These are phyloP conservation scores for Drosophila gaucha DNA, from an alignment of 2,888 invertebrate species.

Conservation along the genomic window DNA sequence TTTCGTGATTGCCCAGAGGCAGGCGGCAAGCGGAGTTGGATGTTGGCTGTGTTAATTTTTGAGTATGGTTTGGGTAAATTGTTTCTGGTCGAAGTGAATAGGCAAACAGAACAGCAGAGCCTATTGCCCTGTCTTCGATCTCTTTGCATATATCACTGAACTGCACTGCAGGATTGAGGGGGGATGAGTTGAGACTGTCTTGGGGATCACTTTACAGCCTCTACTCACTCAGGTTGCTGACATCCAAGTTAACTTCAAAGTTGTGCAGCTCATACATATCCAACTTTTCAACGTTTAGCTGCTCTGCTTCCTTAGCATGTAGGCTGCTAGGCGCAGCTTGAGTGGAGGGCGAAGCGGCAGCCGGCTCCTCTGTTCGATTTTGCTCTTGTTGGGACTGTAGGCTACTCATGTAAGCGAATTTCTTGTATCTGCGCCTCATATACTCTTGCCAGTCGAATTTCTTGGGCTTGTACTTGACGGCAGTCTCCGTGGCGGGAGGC, in stretches of 20 bases:
- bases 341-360: too few species aligned
- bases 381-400: not conserved
- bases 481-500: not conserved
- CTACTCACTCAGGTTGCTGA: constrained; percentile 41
- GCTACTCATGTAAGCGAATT: constrained; percentile 2
- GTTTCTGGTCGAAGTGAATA: constrained; percentile 35
- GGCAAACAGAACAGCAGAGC: not conserved
- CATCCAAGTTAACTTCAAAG: constrained; percentile 40
- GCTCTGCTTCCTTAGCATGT: not conserved
- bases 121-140: not conserved
- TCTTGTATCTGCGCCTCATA: constrained; percentile 34
- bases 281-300: not conserved
- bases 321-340: not conserved
- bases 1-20: constrained; percentile 72
- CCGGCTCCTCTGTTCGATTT: not conserved
- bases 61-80: constrained; percentile 18
- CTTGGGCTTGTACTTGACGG: constrained; percentile 5
- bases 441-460: constrained; percentile 30
- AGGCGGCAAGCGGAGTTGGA: constrained; percentile 2
- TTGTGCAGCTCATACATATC: constrained; percentile 41
- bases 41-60: constrained; percentile 17
- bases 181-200: not conserved
- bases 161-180: constrained; percentile 22
- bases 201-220: not conserved
- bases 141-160: constrained; percentile 31